Evolutionary conservation across 2,888 invertebrate species (phyloP).

Genomic region (Sinopyrophorus schimmeli): DNA sequence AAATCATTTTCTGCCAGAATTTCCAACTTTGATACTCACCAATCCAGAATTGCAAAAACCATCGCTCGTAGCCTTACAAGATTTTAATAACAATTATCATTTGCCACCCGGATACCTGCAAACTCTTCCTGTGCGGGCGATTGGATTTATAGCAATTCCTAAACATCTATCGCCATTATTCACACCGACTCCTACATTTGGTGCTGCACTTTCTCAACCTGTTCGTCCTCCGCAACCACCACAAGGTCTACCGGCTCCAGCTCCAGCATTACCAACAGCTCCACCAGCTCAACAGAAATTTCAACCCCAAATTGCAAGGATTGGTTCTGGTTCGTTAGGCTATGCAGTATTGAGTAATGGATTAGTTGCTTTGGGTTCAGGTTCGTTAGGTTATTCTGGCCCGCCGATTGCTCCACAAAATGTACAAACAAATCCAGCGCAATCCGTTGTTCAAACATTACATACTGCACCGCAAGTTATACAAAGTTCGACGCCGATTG

Average conservation of each 20-base stretch:
- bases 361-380: constrained; percentile 50
- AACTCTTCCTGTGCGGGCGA: too few species aligned
- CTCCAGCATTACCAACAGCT: constrained; percentile 8
- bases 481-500: too few species aligned
- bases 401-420: neutral
- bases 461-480: neutral
- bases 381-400: constrained; percentile 48
- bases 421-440: neutral
- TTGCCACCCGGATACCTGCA: too few species aligned
- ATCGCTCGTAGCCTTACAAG: too few species aligned
- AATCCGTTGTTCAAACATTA: neutral
- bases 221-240: neutral
- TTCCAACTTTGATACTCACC: too few species aligned
- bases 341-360: constrained; percentile 50
- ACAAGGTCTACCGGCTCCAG: neutral
- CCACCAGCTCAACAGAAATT: constrained; percentile 33
- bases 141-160: too few species aligned
- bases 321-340: constrained; percentile 51
- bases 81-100: too few species aligned
- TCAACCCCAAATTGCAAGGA: constrained; percentile 36
- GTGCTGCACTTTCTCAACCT: too few species aligned
- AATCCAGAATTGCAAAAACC: too few species aligned
- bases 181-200: too few species aligned
- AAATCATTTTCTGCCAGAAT: too few species aligned
- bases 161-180: too few species aligned